Base-by-base conservation (phyloP, 2,888 invertebrate genomes). In the Parasteatoda lunata region DNA sequence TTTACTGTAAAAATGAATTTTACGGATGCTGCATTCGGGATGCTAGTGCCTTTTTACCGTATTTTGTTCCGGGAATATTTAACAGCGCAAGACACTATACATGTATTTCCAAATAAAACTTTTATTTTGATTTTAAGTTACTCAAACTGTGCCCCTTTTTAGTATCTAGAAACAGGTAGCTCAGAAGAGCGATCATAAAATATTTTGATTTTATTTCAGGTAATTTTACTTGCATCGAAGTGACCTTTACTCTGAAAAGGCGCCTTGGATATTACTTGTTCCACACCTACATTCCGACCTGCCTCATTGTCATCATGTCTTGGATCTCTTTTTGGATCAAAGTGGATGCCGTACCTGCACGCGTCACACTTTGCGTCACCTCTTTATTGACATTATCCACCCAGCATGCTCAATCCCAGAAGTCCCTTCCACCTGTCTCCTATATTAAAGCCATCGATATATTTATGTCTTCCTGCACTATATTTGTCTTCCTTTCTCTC, bases 281-380 rank as follows among this genome's bases (percentile, higher is more conserved):
- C 92, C 97, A 97, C 92, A 97, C 97, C 0, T 97, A 97, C 92
- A 97, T 97, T 90, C 97, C 97, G 0, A 97, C 97, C 2, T 96
- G 96, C 0, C 93, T 97, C 89, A 97, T 97, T 91, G 97, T 97
- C 71, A 97, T 97, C 84, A 97, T 97, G 96, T 97, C 97, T 3
- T 97, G 97, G 97, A 97, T 97, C 90, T 97, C 97, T 0, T 97
- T 97, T 93, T 97, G 97, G 97, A 97, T 97, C 90, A 97, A 97
- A 91, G 97, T 97, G 0, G 97, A 97, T 92, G 97, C 97, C 0
- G 97, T 97, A 5, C 97, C 97, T 0, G 97, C 97, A 45, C 94
- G 97, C 5, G 97, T 97, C 49, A 97, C 98, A 0, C 93, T 97
- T 0, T 97, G 98, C 30, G 97, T 97, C 85, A 97, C 97, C 87